These are phyloP conservation scores for Periophthalmodon schlosseri DNA, from an alignment of 2,113 vertebrate genomes.

Conservation along the genomic window DNA sequence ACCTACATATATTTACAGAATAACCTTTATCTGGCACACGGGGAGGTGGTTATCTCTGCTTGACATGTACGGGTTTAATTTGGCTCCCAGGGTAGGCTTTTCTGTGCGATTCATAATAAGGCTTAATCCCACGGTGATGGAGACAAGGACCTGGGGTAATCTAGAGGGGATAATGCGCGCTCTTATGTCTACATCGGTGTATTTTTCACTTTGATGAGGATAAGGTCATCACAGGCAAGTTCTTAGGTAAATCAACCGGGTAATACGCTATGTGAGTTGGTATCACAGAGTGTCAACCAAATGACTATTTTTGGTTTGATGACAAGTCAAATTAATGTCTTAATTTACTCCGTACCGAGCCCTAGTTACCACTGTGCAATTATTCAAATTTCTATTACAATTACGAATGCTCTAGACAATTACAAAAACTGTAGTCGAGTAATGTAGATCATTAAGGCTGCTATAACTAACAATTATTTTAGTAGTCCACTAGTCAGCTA, in stretches of 20 bases:
- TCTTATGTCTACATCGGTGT: background rate
- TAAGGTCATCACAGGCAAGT: background rate
- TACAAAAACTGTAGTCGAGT: too few relatives aligned
- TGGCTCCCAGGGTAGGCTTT: background rate
- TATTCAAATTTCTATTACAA: too few relatives aligned
- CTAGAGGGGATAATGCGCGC: background rate
- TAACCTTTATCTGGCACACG: background rate
- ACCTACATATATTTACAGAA: background rate
- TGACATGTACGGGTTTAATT: conserved; percentile 3
- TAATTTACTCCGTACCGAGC: too few relatives aligned
- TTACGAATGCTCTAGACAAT: too few relatives aligned
- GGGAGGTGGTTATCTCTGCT: conserved; percentile 7
- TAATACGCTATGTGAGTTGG: background rate
- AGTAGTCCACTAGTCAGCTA: too few relatives aligned
- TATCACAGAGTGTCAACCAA: too few relatives aligned
- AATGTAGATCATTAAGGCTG: too few relatives aligned
- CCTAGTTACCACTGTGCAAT: too few relatives aligned
- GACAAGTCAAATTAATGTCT: too few relatives aligned
- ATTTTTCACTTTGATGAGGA: background rate
- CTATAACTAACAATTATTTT: too few relatives aligned
- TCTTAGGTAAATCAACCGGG: background rate
- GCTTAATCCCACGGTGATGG: background rate
- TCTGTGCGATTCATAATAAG: background rate
- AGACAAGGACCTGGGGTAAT: background rate
- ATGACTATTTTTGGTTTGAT: too few relatives aligned